Base-by-base conservation (phyloP, 2,888 invertebrate species). In the Lacanobia wlatinum region DNA sequence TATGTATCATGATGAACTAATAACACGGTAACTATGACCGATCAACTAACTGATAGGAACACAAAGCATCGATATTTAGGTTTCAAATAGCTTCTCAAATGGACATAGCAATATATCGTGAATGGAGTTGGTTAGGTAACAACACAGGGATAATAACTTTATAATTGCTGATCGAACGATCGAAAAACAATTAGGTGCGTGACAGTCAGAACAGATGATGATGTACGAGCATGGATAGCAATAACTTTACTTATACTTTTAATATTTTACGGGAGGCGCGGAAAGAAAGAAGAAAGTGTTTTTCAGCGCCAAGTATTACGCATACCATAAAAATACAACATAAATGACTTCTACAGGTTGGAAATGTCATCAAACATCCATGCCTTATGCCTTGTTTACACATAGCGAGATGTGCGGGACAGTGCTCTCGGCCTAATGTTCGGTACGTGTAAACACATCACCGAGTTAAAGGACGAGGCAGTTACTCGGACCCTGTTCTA, bases 131-230 rank as follows among this genome's bases (percentile, higher is more conserved):
- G 28, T 59, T n/a, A 1, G 1, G 28, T 59, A 58, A 43, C 28
- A 53, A 53, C 18, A 21, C 59, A 21, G 38, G 40, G 40, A 43
- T 52, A 50, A 46, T 73, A 46, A 46, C 23, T 64, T 53, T 53
- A 12, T 63, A 72, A 78, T 75, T 78, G 38, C 9, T 48, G 62
- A 59, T n/a, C 16, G n/a, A 78, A 64, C 73, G 78, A 63, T 73
- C 18, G 48, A 2, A 46, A 70, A 60, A 0, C 55, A 23, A 62
- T 62, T 8, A 58, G 18, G 28, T 8, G 5, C 28, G 18, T 40
- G 59, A 28, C 34, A 50, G 46, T 6, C 4, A 16, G 14, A 9
- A 21, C 1, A 6, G 5, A 40, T 7, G 9, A 28, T 3, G 18
- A n/a, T 52, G 21, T 53, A 53, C 34, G 23, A 23, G 0, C 21